Evolutionary conservation across 2,797 vertebrate genomes (phyloP).

Genomic region (Cottoperca gobio): DNA sequence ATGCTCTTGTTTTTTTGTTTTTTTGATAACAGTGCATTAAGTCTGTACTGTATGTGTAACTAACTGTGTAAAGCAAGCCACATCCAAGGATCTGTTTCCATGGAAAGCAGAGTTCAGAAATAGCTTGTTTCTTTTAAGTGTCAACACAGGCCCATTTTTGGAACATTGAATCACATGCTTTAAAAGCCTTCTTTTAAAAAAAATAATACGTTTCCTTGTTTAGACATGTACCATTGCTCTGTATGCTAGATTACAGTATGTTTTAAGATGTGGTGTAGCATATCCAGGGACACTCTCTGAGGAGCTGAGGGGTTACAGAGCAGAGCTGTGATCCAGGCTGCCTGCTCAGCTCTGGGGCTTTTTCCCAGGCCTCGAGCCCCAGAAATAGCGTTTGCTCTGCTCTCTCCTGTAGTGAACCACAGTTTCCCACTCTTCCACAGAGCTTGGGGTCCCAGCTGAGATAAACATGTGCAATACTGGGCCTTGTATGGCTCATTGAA

Average conservation of each 20-base stretch:
- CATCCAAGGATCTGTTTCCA: slow-evolving; percentile 29
- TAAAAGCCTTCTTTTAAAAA: background rate
- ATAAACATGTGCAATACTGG: slow-evolving; percentile 36
- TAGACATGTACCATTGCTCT: slow-evolving; percentile 49
- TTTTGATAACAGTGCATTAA: background rate
- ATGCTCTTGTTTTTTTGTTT: background rate
- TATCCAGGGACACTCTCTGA: slow-evolving; percentile 57
- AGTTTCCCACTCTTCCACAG: slow-evolving; percentile 71
- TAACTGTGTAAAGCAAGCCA: background rate
- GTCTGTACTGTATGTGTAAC: slow-evolving; percentile 12
- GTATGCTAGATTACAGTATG: slow-evolving; percentile 43
- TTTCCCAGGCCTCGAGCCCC: slow-evolving; percentile 82
- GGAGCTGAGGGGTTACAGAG: slow-evolving; percentile 68
- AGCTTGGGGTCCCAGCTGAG: slow-evolving; percentile 67
- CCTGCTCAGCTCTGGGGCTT: slow-evolving; percentile 58
- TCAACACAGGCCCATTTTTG: slow-evolving; percentile 27
- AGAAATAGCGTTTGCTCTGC: slow-evolving; percentile 78
- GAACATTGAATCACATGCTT: slow-evolving; percentile 35
- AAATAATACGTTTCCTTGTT: slow-evolving; percentile 58
- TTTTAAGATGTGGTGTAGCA: slow-evolving; percentile 65
- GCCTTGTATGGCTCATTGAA: slow-evolving; percentile 16
- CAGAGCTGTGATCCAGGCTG: slow-evolving; percentile 64
- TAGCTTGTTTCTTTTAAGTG: slow-evolving; percentile 19
- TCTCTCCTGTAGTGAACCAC: slow-evolving; percentile 57
- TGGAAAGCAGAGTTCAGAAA: slow-evolving; percentile 31